A percentile compares a stretch with the other conserved stretches of the same genome.
These are phyloP conservation scores for Tangara arthus DNA, from an alignment of 2,797 vertebrate genomes.

Conservation along the genomic window DNA sequence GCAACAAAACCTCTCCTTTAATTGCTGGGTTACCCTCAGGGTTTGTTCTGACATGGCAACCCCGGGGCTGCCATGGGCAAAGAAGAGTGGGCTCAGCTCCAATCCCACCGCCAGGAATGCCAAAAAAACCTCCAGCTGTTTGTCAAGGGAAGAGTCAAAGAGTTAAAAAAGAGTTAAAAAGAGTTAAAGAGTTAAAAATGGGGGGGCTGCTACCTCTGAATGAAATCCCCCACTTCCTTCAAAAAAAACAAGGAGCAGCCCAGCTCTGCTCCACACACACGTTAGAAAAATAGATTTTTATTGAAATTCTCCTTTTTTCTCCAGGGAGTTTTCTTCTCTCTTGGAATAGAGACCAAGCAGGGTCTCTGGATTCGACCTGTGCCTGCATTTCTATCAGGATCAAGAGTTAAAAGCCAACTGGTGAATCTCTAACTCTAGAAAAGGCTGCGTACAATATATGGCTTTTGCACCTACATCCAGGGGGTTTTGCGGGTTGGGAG, in stretches of 20 bases:
- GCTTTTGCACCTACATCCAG: slow-evolving; percentile 64
- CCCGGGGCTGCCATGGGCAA: not conserved
- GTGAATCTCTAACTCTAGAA: slow-evolving; percentile 4
- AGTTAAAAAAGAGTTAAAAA: not conserved
- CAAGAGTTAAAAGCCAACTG: slow-evolving; percentile 14
- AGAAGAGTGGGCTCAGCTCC: not conserved
- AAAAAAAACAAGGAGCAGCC: not conserved
- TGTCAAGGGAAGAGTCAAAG: not conserved
- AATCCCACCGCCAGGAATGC: not conserved
- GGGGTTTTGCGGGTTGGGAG: not conserved
- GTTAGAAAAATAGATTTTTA: slow-evolving; percentile 77
- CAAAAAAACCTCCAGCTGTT: not conserved
- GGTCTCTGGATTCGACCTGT: not conserved
- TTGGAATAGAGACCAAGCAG: not conserved
- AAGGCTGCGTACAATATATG: slow-evolving; percentile 64
- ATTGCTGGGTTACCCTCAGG: slow-evolving; percentile 70
- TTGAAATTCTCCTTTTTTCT: slow-evolving; percentile 32
- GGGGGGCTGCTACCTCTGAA: slow-evolving; percentile 30
- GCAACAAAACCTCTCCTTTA: slow-evolving; percentile 72
- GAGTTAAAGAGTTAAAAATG: slow-evolving; percentile 9
- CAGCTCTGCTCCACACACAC: not conserved
- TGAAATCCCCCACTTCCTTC: not conserved
- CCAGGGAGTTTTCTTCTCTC: not conserved
- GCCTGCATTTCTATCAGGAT: not conserved
- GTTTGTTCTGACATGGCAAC: slow-evolving; percentile 45